phyloP scores from a whole-genome alignment of 2,797 vertebrate species.

The Poliocrania exsul region DNA sequence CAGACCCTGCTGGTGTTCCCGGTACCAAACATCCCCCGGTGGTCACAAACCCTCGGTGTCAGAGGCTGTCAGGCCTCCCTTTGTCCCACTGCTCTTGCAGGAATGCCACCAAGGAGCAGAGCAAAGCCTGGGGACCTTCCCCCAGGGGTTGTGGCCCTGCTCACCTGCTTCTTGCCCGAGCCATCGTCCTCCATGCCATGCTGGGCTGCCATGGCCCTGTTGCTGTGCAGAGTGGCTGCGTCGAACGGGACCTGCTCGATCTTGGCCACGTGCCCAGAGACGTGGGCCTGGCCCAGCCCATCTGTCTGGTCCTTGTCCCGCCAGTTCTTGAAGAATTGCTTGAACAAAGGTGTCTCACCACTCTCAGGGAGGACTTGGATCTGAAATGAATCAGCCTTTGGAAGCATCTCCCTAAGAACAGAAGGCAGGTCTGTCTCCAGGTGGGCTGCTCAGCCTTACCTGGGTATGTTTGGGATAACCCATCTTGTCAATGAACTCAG shows the following conservation, averaged over 20 bases:
- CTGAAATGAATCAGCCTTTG: conserved; percentile 46
- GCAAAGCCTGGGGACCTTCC: background rate
- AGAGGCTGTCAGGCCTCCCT: background rate
- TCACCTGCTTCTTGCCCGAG: conserved; percentile 88
- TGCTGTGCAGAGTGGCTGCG: conserved; percentile 87
- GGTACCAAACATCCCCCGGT: background rate
- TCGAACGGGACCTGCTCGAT: conserved; percentile 93
- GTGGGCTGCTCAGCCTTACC: conserved; percentile 62
- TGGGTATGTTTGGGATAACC: conserved; percentile 92
- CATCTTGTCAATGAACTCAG: conserved; percentile 97
- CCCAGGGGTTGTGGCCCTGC: background rate
- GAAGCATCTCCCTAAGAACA: background rate
- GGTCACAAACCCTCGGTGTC: background rate
- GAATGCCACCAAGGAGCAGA: background rate
- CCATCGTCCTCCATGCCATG: conserved; percentile 96
- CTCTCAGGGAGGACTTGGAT: conserved; percentile 92
- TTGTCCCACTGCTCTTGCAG: background rate
- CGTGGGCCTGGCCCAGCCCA: conserved; percentile 88
- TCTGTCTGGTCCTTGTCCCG: conserved; percentile 90
- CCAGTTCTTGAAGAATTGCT: conserved; percentile 99
- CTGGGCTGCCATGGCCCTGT: conserved; percentile 93
- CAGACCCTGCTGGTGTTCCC: background rate
- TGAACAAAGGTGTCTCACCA: conserved; percentile 96
- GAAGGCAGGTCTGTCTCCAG: background rate
- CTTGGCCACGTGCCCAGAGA: conserved; percentile 92